phyloP scores from a whole-genome alignment of 2,888 invertebrate genomes.

The Dione juno region DNA sequence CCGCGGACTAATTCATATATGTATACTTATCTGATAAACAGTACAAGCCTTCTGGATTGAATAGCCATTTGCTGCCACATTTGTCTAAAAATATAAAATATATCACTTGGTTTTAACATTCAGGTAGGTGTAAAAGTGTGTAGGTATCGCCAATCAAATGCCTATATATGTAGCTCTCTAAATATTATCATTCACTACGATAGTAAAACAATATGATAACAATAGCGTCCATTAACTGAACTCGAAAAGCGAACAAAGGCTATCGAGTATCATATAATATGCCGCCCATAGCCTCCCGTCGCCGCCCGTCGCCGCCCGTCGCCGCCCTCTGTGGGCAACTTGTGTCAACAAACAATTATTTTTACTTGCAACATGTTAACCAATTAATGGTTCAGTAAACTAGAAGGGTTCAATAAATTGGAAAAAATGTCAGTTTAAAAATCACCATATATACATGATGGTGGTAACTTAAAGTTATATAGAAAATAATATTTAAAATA shows the following conservation, averaged over 20 bases:
- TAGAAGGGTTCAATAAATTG: too few relatives aligned
- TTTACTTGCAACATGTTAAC: background rate
- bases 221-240: slow-evolving; percentile 12
- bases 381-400: background rate
- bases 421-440: background rate
- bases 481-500: too few relatives aligned
- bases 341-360: background rate
- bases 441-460: too few relatives aligned
- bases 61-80: too few relatives aligned
- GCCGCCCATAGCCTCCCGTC: background rate
- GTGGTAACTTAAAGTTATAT: too few relatives aligned
- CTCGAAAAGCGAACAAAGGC: background rate
- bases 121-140: too few relatives aligned
- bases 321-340: background rate
- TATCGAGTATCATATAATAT: slow-evolving; percentile 12
- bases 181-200: background rate
- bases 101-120: too few relatives aligned
- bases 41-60: too few relatives aligned
- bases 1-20: too few relatives aligned
- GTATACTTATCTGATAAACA: too few relatives aligned
- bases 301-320: background rate
- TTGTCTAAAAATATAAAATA: too few relatives aligned
- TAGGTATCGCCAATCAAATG: background rate
- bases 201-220: background rate
- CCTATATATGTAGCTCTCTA: background rate